phyloP scores from a whole-genome alignment of 2,888 invertebrate species.

The Allolobophora icterica region DNA sequence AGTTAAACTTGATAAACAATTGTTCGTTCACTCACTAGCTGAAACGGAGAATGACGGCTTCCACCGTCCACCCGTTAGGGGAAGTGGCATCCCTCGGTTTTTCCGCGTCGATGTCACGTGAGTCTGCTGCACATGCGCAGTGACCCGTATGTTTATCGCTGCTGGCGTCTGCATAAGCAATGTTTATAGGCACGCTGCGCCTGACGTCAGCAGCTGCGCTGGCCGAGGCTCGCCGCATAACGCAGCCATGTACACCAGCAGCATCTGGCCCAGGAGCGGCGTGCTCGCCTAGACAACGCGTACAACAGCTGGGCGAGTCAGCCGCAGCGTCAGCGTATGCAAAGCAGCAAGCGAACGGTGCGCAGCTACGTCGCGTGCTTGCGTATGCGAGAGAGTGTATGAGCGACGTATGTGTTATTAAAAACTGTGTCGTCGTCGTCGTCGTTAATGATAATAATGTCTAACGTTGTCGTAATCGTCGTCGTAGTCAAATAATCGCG shows the following conservation, averaged over 20 bases:
- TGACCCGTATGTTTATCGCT: slow-evolving; percentile 6
- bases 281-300: slow-evolving; percentile 17
- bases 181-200: slow-evolving; percentile 17
- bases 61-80: background rate
- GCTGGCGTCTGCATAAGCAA: background rate
- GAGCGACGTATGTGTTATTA: slow-evolving; percentile 10
- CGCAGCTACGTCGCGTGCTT: background rate
- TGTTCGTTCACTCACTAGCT: background rate
- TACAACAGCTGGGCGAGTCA: background rate
- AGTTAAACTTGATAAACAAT: background rate
- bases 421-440: slow-evolving; percentile 13
- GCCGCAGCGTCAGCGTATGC: background rate
- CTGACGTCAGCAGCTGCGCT: background rate
- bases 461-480: slow-evolving; percentile 26
- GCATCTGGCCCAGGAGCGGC: background rate
- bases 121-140: slow-evolving; percentile 18
- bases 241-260: background rate
- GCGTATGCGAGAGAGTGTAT: slow-evolving; percentile 7
- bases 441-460: slow-evolving; percentile 21
- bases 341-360: background rate
- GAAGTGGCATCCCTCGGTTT: background rate
- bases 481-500: slow-evolving; percentile 21
- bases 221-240: background rate
- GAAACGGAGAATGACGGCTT: background rate
- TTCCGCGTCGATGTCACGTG: background rate